phyloP scores from a whole-genome alignment of 2,113 vertebrate species.

The Pedionomus torquatus region DNA sequence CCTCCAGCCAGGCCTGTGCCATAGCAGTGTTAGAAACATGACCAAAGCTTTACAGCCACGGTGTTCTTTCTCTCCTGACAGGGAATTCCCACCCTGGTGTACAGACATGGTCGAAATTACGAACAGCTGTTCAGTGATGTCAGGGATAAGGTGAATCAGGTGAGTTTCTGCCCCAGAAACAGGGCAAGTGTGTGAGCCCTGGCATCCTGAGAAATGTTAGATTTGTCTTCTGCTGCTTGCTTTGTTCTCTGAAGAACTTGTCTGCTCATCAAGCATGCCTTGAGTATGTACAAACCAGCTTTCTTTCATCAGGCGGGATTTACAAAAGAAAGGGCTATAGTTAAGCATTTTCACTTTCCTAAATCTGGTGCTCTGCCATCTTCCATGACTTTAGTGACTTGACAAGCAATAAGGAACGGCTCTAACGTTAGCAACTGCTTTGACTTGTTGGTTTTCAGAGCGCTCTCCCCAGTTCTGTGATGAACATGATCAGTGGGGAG shows the following conservation, averaged over 20 bases:
- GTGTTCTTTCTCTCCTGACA: slow-evolving; percentile 44
- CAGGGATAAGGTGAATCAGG: slow-evolving; percentile 85
- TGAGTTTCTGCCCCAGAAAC: slow-evolving; percentile 53
- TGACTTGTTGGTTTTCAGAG: slow-evolving; percentile 64
- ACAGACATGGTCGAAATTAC: slow-evolving; percentile 88
- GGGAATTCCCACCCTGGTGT: slow-evolving; percentile 91
- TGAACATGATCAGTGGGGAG: slow-evolving; percentile 79
- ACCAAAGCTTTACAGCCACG: not conserved
- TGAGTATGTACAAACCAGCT: fast-evolving
- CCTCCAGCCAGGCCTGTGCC: not conserved
- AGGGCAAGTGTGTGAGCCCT: not conserved
- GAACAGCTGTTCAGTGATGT: slow-evolving; percentile 86
- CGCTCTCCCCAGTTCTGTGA: slow-evolving; percentile 76
- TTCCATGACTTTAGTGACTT: not conserved
- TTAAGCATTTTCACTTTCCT: not conserved
- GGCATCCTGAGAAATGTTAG: not conserved
- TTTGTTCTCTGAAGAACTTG: not conserved
- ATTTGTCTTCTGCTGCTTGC: not conserved
- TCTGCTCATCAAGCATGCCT: fast-evolving
- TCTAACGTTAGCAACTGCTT: not conserved
- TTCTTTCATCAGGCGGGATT: not conserved
- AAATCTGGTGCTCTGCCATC: not conserved
- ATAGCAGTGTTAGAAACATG: not conserved
- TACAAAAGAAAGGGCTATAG: not conserved
- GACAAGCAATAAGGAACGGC: not conserved